Conservation (phyloP, 2,888 invertebrate species). For the Lasioglossum marginatum region DNA sequence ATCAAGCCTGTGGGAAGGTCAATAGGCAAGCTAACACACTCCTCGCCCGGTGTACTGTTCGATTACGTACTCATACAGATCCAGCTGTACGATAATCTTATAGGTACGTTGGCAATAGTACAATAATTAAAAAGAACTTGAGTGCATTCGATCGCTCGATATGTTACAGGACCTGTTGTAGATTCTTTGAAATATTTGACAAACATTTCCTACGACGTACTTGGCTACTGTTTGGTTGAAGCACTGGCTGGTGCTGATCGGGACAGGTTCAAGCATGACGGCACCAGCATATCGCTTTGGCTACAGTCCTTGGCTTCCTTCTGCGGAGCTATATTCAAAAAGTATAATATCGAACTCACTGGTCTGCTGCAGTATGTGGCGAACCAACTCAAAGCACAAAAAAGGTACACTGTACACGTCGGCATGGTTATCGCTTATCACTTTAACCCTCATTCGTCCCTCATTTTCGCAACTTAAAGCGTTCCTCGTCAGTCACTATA, state of each 20-base stretch:
- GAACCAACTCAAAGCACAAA: constrained; percentile 97
- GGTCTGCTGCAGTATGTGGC: constrained; percentile 98
- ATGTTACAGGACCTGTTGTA: constrained; percentile 91
- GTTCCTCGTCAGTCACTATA: neutral
- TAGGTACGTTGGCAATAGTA: constrained; percentile 84
- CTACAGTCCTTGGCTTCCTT: constrained; percentile 97
- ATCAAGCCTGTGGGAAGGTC: constrained; percentile 98
- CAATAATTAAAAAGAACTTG: neutral
- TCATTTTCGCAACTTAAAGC: neutral
- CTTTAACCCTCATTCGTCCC: neutral
- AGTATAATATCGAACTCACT: constrained; percentile 97
- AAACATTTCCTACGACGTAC: constrained; percentile 96
- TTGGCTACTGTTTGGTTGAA: constrained; percentile 98
- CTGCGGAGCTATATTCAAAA: constrained; percentile 98
- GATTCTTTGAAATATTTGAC: constrained; percentile 99
- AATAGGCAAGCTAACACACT: constrained; percentile 98
- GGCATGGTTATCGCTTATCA: constrained; percentile 23
- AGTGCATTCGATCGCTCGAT: neutral
- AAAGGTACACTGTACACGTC: constrained; percentile 88
- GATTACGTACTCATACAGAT: constrained; percentile 96
- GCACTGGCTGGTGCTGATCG: constrained; percentile 93
- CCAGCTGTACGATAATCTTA: constrained; percentile 97
- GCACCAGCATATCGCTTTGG: constrained; percentile 97
- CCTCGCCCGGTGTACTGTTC: constrained; percentile 97
- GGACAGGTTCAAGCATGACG: constrained; percentile 93